Base-by-base conservation (phyloP, 2,113 vertebrate species). In the Junco hyemalis region DNA sequence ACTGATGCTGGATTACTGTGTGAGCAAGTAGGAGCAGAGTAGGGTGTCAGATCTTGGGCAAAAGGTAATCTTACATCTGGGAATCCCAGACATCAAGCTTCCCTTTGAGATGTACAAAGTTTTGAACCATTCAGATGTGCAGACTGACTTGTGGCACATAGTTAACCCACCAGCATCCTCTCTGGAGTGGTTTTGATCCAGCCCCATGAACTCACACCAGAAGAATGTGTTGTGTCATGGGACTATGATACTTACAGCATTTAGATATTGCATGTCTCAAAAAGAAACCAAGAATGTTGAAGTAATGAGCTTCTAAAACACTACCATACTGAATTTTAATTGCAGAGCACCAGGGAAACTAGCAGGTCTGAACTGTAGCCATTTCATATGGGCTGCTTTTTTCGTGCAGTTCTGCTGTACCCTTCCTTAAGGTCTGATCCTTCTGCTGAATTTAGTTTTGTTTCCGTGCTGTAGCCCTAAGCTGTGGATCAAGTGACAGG, bases 81-180 rank as follows among this genome's bases (percentile, higher is more conserved):
- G 28, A 70, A 35, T 60, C 26, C 26, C 24, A 38, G 53, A 42
- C 5, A 48, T 7, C 0, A 0, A 0, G 2, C 22, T 81, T 29
- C 33, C 14, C 29, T 74, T 81, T 56, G 47, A n/a, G 36, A 60
- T 40, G 19, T 54, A 53, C 33, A 28, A 85, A 79, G 20, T 53
- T 85, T 82, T 88, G 33, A n/a, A 29, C 61, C 18, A n/a, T 65
- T 12, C n/a, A 36, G n/a, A 33, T 11, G 25, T 83, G 28, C 31
- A 50, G 25, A 6, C 31, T 82, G 66, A 42, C 22, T 47, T 42
- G 5, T 28, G 23, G 17, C 53, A 45, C 12, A 17, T 14, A 25
- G 10, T 25, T 80, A 69, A 80, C 45, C 31, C 45, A n/a, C 6
- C 14, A 53, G 28, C 31, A 72, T 86, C 48, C 21, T 73, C 36